These are phyloP conservation scores for Phania funesta DNA, from an alignment of 2,888 invertebrate genomes.

Conservation along the genomic window DNA sequence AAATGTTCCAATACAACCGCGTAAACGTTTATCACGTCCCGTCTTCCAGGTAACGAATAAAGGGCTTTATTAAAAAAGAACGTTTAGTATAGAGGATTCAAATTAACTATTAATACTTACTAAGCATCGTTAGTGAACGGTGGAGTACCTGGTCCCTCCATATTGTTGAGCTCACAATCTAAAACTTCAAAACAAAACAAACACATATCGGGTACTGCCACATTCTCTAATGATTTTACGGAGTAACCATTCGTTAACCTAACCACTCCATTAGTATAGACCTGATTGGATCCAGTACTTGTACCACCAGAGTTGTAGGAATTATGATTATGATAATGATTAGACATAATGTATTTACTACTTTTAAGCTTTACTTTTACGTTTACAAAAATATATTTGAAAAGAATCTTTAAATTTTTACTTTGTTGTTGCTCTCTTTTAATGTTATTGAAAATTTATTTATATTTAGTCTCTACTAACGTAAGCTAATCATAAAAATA, in stretches of 20 bases:
- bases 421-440: slow-evolving; percentile 17
- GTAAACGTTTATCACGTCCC: slow-evolving; percentile 95
- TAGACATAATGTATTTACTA: slow-evolving; percentile 69
- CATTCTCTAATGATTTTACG: slow-evolving; percentile 78
- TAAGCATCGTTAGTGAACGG: slow-evolving; percentile 96
- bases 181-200: slow-evolving; percentile 99
- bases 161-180: slow-evolving; percentile 94
- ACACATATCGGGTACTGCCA: slow-evolving; percentile 97
- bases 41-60: slow-evolving; percentile 99
- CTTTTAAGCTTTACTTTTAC: slow-evolving; percentile 20
- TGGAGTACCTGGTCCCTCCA: slow-evolving; percentile 94
- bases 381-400: slow-evolving; percentile 30
- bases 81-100: neutral
- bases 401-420: neutral
- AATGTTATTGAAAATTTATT: slow-evolving; percentile 37
- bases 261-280: slow-evolving; percentile 61
- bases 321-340: slow-evolving; percentile 72
- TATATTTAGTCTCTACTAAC: slow-evolving; percentile 44
- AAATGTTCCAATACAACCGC: slow-evolving; percentile 99
- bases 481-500: slow-evolving; percentile 68
- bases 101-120: slow-evolving; percentile 84
- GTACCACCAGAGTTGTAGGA: slow-evolving; percentile 66
- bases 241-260: slow-evolving; percentile 78
- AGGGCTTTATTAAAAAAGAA: slow-evolving; percentile 84
- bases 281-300: slow-evolving; percentile 60